Percentiles rank a stretch among this genome's conserved stretches.
phyloP scores from a whole-genome alignment of 1,140 invertebrate species.

The Scylla paramamosain region DNA sequence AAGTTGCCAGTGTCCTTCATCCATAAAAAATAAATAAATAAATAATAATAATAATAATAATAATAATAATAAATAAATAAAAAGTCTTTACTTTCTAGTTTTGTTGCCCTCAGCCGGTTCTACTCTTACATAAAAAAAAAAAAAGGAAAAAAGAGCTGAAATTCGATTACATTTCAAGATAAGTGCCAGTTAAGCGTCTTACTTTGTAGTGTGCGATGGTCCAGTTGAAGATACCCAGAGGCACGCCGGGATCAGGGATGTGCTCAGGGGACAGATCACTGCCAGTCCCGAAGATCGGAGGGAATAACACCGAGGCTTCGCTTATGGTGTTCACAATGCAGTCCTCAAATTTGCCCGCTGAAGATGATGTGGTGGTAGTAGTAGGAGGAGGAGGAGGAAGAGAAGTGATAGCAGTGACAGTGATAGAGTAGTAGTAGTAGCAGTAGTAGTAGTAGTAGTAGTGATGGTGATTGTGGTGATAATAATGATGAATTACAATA shows the following conservation, averaged over 20 bases:
- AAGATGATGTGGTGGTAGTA: no score
- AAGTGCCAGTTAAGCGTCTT: not conserved
- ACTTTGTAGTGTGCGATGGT: not conserved
- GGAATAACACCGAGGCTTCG: not conserved
- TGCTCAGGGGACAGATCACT: not conserved
- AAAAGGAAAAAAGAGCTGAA: no score
- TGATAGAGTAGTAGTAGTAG: not conserved
- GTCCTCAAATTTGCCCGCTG: not conserved
- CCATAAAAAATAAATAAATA: not conserved
- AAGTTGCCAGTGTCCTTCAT: no score
- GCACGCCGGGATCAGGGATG: not conserved
- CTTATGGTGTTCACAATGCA: not conserved
- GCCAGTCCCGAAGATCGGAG: not conserved
- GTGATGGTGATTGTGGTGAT: not conserved
- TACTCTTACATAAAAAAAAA: no score
- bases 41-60: no score
- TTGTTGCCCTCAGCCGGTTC: no score
- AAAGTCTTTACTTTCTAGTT: no score
- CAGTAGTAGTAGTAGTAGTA: constrained; percentile 12
- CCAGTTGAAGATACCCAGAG: not conserved
- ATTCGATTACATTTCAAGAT: no score
- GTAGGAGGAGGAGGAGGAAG: no score
- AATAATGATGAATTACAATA: no score
- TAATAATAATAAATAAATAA: not conserved
- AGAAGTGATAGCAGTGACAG: no score